These are phyloP conservation scores for Cheirogaleus medius DNA, from an alignment of 2,113 vertebrate species.

Conservation along the genomic window DNA sequence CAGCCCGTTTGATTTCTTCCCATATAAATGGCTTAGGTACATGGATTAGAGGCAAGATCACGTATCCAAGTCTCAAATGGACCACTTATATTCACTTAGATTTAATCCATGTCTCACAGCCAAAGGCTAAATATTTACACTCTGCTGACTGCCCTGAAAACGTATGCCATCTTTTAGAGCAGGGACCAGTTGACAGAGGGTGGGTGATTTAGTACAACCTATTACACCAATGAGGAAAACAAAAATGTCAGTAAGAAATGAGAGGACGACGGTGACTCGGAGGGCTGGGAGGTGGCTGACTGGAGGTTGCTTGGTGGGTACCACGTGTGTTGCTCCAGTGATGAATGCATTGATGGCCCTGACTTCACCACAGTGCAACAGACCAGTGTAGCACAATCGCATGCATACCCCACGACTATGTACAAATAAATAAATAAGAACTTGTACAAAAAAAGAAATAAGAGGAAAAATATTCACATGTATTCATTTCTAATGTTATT, in stretches of 20 bases:
- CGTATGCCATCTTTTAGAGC: neutral
- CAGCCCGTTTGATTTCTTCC: neutral
- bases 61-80: conserved; percentile 15
- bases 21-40: neutral
- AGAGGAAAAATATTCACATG: neutral
- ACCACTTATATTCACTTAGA: neutral
- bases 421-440: no score
- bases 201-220: neutral
- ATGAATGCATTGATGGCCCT: no score
- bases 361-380: no score
- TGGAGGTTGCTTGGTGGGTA: no score
- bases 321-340: no score
- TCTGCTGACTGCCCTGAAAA: neutral
- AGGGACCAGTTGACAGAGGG: neutral
- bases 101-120: neutral
- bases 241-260: neutral
- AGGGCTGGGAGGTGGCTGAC: no score
- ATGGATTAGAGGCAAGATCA: neutral
- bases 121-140: neutral
- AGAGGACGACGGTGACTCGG: no score
- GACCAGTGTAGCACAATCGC: no score
- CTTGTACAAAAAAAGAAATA: neutral
- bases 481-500: neutral
- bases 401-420: no score
- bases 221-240: neutral